These are phyloP conservation scores for Phthorimaea operculella DNA, from an alignment of 1,140 invertebrate genomes.

Conservation along the genomic window DNA sequence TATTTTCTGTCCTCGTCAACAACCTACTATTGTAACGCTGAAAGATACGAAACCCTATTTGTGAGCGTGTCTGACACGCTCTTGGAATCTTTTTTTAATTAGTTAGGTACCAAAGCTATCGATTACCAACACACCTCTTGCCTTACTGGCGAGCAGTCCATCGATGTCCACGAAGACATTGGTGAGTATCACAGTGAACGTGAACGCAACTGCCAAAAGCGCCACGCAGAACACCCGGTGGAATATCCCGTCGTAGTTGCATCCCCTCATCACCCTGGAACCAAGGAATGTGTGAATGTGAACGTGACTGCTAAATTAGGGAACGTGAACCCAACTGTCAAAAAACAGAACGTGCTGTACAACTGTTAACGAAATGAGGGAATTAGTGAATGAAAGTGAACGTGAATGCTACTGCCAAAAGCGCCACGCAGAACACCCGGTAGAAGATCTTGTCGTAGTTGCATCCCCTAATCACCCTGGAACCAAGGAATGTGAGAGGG, in stretches of 20 bases:
- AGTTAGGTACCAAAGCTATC: too few species aligned
- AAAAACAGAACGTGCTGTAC: too few species aligned
- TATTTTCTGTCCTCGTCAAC: too few species aligned
- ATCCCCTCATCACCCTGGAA: conserved; percentile 30
- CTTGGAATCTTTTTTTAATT: too few species aligned
- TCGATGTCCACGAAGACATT: conserved; percentile 53
- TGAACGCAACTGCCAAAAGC: conserved; percentile 34
- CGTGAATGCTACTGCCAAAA: conserved; percentile 34
- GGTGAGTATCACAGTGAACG: conserved; percentile 45
- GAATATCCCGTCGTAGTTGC: conserved; percentile 42
- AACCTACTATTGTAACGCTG: too few species aligned
- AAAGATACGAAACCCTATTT: too few species aligned
- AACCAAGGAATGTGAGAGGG: too few species aligned
- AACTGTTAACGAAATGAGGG: too few species aligned
- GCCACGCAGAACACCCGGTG: conserved; percentile 45
- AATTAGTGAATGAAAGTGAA: conserved; percentile 52
- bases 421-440: conserved; percentile 40
- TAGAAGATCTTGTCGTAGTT: conserved; percentile 45
- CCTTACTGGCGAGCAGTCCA: conserved; percentile 29
- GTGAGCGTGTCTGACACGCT: too few species aligned
- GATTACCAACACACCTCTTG: conserved; percentile 30
- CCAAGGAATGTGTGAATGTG: too few species aligned
- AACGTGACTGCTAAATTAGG: too few species aligned
- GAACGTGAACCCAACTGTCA: too few species aligned
- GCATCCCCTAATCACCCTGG: conserved; percentile 33